A percentile compares a stretch with the other conserved stretches of the same genome.
These are phyloP conservation scores for Tetramorium alpestre DNA, from an alignment of 1,140 invertebrate genomes.

Conservation along the genomic window DNA sequence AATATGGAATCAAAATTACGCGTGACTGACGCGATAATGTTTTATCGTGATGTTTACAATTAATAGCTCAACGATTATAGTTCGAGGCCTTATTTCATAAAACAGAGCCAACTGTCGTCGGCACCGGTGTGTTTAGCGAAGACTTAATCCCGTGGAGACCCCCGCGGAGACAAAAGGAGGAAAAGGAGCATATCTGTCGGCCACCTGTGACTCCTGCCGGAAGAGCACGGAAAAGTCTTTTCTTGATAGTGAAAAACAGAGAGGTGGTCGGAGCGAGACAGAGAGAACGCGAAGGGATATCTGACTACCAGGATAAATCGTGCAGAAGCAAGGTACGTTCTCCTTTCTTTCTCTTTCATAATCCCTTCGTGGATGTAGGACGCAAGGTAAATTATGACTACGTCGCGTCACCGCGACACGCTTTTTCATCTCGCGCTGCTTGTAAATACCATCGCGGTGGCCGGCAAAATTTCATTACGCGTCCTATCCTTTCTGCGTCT, in stretches of 20 bases:
- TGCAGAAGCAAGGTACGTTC: slow-evolving; percentile 6
- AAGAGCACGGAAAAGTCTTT: background rate
- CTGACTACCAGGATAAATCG: slow-evolving; percentile 8
- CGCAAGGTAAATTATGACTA: slow-evolving; percentile 19
- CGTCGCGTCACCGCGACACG: background rate
- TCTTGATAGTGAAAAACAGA: background rate
- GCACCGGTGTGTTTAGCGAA: slow-evolving; percentile 18
- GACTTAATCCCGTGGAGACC: slow-evolving; percentile 20
- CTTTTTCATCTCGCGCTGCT: slow-evolving; percentile 35
- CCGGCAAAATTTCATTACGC: slow-evolving; percentile 46
- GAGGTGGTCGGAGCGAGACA: background rate
- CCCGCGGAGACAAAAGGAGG: background rate
- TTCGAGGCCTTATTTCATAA: slow-evolving; percentile 33
- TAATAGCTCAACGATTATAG: slow-evolving; percentile 22
- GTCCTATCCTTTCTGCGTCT: background rate
- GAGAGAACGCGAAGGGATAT: background rate
- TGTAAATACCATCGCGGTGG: slow-evolving; percentile 23
- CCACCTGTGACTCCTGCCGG: slow-evolving; percentile 42
- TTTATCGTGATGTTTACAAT: background rate
- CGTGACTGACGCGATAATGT: background rate
- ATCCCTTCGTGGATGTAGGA: background rate
- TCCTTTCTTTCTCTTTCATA: slow-evolving; percentile 6
- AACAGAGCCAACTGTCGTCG: slow-evolving; percentile 40
- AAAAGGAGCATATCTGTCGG: background rate
- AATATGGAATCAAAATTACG: background rate